These are phyloP conservation scores for Exaiptasia diaphana DNA, from an alignment of 64 coral and sea anemone species.

Conservation along the genomic window DNA sequence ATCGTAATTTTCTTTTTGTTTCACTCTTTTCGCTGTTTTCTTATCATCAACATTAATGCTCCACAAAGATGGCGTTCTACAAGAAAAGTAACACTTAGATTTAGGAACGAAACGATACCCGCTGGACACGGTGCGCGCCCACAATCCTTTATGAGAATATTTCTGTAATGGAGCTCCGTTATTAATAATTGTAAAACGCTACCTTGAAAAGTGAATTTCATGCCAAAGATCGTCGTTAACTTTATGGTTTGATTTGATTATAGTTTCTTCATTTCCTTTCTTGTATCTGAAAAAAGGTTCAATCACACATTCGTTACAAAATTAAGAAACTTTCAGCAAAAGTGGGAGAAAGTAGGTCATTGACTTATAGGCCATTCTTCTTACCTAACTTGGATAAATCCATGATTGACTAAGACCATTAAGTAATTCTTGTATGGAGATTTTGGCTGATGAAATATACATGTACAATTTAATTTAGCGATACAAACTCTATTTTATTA, in stretches of 20 bases:
- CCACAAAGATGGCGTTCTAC: neutral
- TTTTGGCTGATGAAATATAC: neutral
- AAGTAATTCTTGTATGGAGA: neutral
- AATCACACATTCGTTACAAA: neutral
- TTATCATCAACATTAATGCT: neutral
- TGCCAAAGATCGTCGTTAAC: conserved; percentile 1
- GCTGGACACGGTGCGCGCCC: too few relatives aligned
- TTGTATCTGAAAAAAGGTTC: neutral
- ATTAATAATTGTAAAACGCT: too few relatives aligned
- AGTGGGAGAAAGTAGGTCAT: neutral
- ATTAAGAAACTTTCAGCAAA: neutral
- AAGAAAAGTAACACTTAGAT: too few relatives aligned
- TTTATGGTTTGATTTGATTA: neutral
- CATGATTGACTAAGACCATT: neutral
- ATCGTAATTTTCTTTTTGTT: neutral
- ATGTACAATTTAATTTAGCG: too few relatives aligned
- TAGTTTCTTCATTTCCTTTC: neutral
- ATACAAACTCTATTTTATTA: too few relatives aligned
- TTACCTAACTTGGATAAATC: conserved; percentile 20
- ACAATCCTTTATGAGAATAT: too few relatives aligned
- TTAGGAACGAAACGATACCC: too few relatives aligned
- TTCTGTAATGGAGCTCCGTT: too few relatives aligned
- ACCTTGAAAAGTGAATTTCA: neutral
- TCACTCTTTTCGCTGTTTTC: neutral
- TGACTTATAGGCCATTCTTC: neutral